Evolutionary conservation across 2,888 invertebrate species (phyloP).

Genomic region (Argyra leucocephala): DNA sequence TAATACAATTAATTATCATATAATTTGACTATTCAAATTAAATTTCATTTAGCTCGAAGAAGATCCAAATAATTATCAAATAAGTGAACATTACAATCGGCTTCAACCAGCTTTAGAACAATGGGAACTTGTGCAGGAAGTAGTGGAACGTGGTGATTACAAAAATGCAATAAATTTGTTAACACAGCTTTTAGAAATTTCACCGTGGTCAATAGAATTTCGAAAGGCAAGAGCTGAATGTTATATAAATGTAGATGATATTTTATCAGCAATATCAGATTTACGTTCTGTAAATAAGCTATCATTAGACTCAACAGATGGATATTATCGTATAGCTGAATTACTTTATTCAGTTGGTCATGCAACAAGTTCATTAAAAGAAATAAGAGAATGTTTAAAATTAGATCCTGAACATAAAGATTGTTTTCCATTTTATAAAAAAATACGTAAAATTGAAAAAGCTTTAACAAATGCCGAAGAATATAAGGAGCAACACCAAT

Average conservation of each 20-base stretch:
- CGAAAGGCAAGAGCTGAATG: constrained; percentile 80
- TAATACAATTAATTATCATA: background rate
- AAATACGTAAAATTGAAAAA: constrained; percentile 86
- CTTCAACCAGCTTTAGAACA: constrained; percentile 56
- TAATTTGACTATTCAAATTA: constrained; percentile 12
- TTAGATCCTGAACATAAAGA: constrained; percentile 95
- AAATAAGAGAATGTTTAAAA: constrained; percentile 92
- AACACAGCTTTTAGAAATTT: constrained; percentile 61
- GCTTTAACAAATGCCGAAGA: constrained; percentile 57
- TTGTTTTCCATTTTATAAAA: constrained; percentile 94
- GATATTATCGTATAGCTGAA: constrained; percentile 56
- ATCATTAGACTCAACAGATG: constrained; percentile 82
- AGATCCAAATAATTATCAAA: constrained; percentile 72
- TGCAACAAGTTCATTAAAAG: constrained; percentile 79
- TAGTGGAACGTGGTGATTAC: constrained; percentile 50
- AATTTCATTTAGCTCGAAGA: constrained; percentile 49
- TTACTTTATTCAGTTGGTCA: constrained; percentile 86
- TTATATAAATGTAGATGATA: constrained; percentile 67
- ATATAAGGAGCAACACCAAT: constrained; percentile 53
- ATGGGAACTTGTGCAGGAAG: constrained; percentile 56
- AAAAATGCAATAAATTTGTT: constrained; percentile 54
- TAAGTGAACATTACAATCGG: constrained; percentile 56
- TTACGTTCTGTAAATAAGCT: constrained; percentile 82
- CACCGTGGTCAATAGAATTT: constrained; percentile 81
- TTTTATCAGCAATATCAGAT: constrained; percentile 80